Evolutionary conservation across 2,888 invertebrate species (phyloP).

Genomic region (Latrodectus elegans): DNA sequence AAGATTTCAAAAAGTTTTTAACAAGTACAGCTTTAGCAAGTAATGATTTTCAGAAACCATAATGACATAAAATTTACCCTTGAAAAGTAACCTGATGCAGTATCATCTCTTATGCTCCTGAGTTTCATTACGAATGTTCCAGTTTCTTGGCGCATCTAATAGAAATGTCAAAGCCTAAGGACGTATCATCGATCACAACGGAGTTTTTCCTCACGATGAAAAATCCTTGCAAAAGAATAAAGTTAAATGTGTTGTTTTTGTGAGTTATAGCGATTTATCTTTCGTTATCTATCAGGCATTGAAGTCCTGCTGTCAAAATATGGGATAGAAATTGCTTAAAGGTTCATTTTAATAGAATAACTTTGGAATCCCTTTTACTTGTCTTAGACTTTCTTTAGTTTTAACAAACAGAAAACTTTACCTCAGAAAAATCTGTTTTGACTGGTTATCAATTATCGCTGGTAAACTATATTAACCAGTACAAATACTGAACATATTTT

Average conservation of each 20-base stretch:
- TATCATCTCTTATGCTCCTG: not conserved
- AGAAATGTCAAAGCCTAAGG: constrained; percentile 40
- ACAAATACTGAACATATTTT: no score
- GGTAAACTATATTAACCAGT: no score
- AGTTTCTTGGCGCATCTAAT: constrained; percentile 48
- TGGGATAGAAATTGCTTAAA: constrained; percentile 5
- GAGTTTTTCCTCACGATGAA: not conserved
- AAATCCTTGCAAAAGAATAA: constrained; percentile 39
- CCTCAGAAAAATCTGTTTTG: no score
- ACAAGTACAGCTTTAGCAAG: no score
- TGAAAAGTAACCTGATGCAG: no score
- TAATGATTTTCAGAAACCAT: no score
- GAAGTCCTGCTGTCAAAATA: constrained; percentile 17
- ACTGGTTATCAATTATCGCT: no score
- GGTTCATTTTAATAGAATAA: constrained; percentile 36
- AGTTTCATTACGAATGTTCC: constrained; percentile 50
- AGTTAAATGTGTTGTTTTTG: constrained; percentile 40
- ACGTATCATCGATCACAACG: constrained; percentile 40
- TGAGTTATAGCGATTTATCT: constrained; percentile 26
- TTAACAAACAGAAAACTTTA: no score
- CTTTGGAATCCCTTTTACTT: not conserved
- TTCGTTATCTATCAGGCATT: constrained; percentile 46
- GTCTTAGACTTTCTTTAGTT: no score
- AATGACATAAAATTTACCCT: no score
- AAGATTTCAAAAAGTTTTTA: no score